Percentiles rank a stretch among this genome's conserved stretches.
These are phyloP conservation scores for Cottus gobio DNA, from an alignment of 2,113 vertebrate species.

Conservation along the genomic window DNA sequence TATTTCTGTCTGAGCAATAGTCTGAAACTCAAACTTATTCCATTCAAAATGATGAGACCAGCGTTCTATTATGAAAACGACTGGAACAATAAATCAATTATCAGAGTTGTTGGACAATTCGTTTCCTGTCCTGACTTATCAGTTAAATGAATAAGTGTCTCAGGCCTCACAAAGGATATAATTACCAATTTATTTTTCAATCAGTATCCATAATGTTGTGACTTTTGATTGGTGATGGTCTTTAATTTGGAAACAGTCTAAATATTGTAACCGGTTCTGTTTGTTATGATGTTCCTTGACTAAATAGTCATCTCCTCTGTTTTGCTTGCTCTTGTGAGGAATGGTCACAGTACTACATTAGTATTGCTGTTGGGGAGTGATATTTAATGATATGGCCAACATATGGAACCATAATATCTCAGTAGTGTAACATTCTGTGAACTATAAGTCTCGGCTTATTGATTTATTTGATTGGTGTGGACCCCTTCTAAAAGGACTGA, in stretches of 20 bases:
- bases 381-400: neutral
- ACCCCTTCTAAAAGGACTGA: neutral
- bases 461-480: constrained; percentile 3
- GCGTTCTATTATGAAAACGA: neutral
- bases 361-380: neutral
- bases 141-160: neutral
- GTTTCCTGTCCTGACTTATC: neutral
- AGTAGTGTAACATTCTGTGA: neutral
- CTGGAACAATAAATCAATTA: neutral
- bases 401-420: neutral
- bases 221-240: neutral
- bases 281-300: neutral
- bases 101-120: neutral
- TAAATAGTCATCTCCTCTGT: neutral
- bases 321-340: neutral
- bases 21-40: neutral
- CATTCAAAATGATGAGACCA: neutral
- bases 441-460: neutral
- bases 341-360: neutral
- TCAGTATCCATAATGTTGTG: neutral
- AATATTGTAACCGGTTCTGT: neutral
- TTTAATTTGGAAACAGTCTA: neutral
- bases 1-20: neutral
- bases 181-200: neutral
- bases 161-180: neutral